These are phyloP conservation scores for Tenualosa ilisha DNA, from an alignment of 2,797 vertebrate genomes.

Conservation along the genomic window DNA sequence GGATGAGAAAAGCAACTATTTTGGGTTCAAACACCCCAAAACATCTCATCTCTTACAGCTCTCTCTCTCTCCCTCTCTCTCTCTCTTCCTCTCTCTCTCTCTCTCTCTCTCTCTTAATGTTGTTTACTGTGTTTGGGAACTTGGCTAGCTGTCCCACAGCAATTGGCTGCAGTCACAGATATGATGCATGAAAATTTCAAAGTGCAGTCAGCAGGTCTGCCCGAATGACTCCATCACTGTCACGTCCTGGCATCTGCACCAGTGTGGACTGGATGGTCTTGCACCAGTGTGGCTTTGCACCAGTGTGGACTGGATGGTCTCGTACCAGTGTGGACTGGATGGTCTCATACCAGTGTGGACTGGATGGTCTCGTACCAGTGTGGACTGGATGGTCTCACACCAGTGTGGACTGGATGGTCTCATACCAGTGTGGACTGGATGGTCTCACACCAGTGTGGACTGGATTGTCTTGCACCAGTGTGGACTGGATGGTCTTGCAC, in stretches of 20 bases:
- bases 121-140: background rate
- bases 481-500: no score
- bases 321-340: no score
- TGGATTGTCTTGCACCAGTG: no score
- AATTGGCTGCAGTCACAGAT: background rate
- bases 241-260: background rate
- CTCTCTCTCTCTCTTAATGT: background rate
- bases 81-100: constrained; percentile 7
- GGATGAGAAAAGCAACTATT: background rate
- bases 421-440: no score
- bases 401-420: no score
- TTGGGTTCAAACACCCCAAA: background rate
- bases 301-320: no score
- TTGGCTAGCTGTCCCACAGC: background rate
- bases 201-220: background rate
- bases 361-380: no score
- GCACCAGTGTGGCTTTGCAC: no score
- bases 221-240: background rate
- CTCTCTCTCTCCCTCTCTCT: constrained; percentile 1
- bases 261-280: no score
- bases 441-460: no score
- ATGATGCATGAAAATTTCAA: background rate
- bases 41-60: background rate
- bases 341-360: no score
- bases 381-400: no score